phyloP scores from a whole-genome alignment of 1,140 invertebrate genomes.

The Drosophila punjabiensis region DNA sequence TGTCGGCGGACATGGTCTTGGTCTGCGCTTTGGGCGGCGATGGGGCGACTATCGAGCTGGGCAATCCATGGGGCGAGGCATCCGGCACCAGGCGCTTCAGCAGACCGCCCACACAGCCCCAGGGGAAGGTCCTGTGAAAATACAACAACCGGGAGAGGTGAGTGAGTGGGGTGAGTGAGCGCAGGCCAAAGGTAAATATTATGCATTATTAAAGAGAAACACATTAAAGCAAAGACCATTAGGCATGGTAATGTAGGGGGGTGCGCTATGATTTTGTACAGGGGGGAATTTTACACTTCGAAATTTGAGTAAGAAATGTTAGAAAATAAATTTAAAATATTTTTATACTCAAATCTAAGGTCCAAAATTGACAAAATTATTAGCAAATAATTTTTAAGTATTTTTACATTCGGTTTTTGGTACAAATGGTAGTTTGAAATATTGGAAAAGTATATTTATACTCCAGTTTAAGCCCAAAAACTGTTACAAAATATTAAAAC shows the following conservation, averaged over 20 bases:
- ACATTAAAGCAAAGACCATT: slow-evolving; percentile 76
- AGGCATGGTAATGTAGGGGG: slow-evolving; percentile 57
- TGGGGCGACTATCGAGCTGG: slow-evolving; percentile 51
- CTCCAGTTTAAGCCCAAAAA: background rate
- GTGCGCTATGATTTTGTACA: slow-evolving; percentile 14
- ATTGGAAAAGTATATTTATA: too few species aligned
- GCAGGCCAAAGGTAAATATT: slow-evolving; percentile 73
- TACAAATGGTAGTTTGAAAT: too few species aligned
- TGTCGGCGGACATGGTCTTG: slow-evolving; percentile 50
- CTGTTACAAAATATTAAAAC: too few species aligned
- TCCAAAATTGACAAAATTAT: too few species aligned
- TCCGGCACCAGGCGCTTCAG: slow-evolving; percentile 89
- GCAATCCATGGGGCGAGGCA: slow-evolving; percentile 86
- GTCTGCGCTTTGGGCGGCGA: slow-evolving; percentile 29
- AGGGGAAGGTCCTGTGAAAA: slow-evolving; percentile 88
- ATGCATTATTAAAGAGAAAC: slow-evolving; percentile 80
- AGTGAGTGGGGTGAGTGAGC: slow-evolving; percentile 23
- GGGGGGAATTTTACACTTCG: background rate
- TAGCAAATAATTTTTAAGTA: too few species aligned
- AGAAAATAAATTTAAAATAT: too few species aligned
- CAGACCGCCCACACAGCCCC: slow-evolving; percentile 88
- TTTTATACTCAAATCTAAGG: too few species aligned
- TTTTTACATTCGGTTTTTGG: slow-evolving; percentile 7
- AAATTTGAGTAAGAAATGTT: too few species aligned
- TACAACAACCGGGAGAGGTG: slow-evolving; percentile 9